A percentile compares a stretch with the other conserved stretches of the same genome.
phyloP scores from a whole-genome alignment of 2,797 vertebrate genomes.

The Staurois parvus region DNA sequence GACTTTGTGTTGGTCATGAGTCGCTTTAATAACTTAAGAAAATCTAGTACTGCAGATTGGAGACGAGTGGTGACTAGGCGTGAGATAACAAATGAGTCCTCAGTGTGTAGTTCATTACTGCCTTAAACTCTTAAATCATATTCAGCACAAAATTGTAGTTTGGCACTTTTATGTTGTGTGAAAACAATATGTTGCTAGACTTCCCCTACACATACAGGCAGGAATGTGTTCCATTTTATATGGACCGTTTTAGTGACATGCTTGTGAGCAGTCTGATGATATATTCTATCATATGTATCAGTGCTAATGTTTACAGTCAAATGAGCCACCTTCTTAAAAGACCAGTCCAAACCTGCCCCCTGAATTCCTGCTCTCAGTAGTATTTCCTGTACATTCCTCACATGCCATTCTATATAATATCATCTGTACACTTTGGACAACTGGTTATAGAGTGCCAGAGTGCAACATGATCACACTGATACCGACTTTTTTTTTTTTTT shows the following conservation, averaged over 20 bases:
- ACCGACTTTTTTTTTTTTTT: no score
- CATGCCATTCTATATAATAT: constrained; percentile 15
- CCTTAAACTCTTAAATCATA: no score
- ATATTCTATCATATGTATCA: not conserved
- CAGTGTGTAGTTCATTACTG: no score
- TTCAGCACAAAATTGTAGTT: not conserved
- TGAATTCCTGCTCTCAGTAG: constrained; percentile 15
- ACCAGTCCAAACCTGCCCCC: constrained; percentile 32
- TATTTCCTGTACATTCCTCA: not conserved
- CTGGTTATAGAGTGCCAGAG: not conserved
- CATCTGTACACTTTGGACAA: not conserved
- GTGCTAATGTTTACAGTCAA: not conserved
- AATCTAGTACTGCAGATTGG: not conserved
- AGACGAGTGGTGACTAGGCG: no score
- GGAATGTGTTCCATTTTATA: not conserved
- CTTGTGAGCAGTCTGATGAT: not conserved
- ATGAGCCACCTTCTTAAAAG: not conserved
- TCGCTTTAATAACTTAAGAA: no score
- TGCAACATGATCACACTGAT: not conserved
- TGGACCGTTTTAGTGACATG: no score
- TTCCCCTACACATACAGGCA: not conserved
- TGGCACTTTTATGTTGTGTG: not conserved
- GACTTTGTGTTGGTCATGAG: no score
- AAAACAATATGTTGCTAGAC: not conserved
- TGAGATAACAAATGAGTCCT: no score